Conservation (phyloP, 2,888 invertebrate species). For the Desoria tigrina region DNA sequence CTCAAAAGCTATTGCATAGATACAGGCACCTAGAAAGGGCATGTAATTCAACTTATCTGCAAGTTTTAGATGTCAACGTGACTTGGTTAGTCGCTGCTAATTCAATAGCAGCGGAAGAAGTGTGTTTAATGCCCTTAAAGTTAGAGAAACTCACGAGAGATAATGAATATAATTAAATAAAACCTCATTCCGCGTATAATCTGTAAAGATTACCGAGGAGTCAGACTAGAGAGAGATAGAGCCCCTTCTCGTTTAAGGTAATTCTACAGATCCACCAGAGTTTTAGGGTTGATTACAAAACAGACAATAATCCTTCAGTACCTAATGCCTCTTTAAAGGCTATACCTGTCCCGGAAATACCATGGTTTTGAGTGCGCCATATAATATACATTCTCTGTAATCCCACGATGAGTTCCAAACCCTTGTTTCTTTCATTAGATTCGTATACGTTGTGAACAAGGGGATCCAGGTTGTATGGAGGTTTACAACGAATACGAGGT, state of each 20-base stretch:
- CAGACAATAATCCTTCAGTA: too few species aligned
- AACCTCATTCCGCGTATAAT: neutral
- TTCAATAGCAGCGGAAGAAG: neutral
- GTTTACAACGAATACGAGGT: too few species aligned
- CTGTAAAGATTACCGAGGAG: neutral
- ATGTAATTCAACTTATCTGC: too few species aligned
- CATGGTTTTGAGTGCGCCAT: neutral
- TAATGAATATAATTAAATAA: constrained; percentile 16
- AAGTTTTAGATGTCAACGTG: neutral
- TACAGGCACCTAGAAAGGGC: too few species aligned
- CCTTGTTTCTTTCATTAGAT: neutral
- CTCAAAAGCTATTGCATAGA: too few species aligned
- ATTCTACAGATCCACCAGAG: too few species aligned
- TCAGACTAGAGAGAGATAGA: constrained; percentile 4
- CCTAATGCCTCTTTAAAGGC: too few species aligned
- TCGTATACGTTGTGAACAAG: too few species aligned
- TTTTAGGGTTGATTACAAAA: too few species aligned
- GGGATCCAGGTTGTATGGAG: too few species aligned
- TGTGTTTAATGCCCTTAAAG: neutral
- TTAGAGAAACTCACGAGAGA: constrained; percentile 1
- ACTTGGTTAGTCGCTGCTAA: neutral
- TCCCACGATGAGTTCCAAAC: constrained; percentile 2
- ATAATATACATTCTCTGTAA: neutral
- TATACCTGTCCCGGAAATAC: too few species aligned
- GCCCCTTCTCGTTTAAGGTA: too few species aligned